Percentiles rank a stretch among this genome's conserved stretches.
These are phyloP conservation scores for Lagenorhynchus albirostris DNA, from an alignment of 2,113 vertebrate genomes.

Conservation along the genomic window DNA sequence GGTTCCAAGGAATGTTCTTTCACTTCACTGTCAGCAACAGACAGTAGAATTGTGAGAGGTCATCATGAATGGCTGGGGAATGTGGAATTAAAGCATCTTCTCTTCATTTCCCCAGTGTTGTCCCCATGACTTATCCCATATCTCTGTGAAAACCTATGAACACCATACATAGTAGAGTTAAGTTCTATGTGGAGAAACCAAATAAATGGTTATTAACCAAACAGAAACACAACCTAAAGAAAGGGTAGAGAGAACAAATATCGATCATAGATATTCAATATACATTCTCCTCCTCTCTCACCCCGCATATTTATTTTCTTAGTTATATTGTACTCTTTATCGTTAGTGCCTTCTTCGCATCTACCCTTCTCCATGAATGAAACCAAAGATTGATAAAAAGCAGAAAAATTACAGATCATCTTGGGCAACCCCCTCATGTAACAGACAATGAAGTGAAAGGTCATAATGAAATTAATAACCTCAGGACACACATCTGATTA, in stretches of 20 bases:
- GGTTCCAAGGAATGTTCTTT: background rate
- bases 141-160: background rate
- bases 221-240: background rate
- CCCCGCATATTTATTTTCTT: background rate
- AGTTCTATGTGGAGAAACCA: background rate
- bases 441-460: background rate
- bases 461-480: background rate
- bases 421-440: background rate
- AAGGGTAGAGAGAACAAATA: background rate
- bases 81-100: background rate
- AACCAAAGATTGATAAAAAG: background rate
- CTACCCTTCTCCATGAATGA: background rate
- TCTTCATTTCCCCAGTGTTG: background rate
- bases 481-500: background rate
- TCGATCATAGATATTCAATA: background rate
- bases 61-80: background rate
- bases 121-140: background rate
- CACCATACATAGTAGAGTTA: background rate
- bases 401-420: background rate
- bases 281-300: background rate
- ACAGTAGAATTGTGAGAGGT: background rate
- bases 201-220: background rate
- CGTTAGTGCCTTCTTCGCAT: background rate
- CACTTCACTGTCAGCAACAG: background rate
- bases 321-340: background rate